Evolutionary conservation across 2,797 vertebrate species (phyloP).

Genomic region (Epinephelus awoara): DNA sequence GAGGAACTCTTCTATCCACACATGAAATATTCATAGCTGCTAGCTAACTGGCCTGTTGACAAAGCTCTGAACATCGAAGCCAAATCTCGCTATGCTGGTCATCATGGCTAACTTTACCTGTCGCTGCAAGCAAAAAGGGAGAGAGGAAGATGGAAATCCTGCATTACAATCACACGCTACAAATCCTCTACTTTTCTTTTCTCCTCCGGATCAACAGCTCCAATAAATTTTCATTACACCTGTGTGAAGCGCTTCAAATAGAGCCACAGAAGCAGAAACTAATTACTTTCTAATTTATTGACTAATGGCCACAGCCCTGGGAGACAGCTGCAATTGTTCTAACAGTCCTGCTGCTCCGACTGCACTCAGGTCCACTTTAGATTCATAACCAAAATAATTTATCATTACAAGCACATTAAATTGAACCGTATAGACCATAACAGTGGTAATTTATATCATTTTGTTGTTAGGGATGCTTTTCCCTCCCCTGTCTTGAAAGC

Average conservation of each 20-base stretch:
- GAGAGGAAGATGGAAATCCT: slow-evolving; percentile 74
- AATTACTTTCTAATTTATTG: slow-evolving; percentile 92
- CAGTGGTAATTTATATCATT: slow-evolving; percentile 88
- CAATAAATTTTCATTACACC: slow-evolving; percentile 90
- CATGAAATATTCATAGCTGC: slow-evolving; percentile 41
- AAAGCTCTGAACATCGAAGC: slow-evolving; percentile 10
- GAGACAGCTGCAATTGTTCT: slow-evolving; percentile 89
- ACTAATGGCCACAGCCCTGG: slow-evolving; percentile 89
- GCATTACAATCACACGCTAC: slow-evolving; percentile 78
- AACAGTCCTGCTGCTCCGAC: slow-evolving; percentile 84
- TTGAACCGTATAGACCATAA: slow-evolving; percentile 90
- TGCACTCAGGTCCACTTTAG: slow-evolving; percentile 86
- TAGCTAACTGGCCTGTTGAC: slow-evolving; percentile 42
- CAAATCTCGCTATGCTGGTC: slow-evolving; percentile 46
- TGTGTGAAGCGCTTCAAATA: slow-evolving; percentile 89
- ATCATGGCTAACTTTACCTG: slow-evolving; percentile 60
- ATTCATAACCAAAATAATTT: slow-evolving; percentile 89
- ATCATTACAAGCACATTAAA: slow-evolving; percentile 92
- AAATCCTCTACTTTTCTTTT: slow-evolving; percentile 83
- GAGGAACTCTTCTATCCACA: slow-evolving; percentile 19
- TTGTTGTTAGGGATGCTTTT: slow-evolving; percentile 80
- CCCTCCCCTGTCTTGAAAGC: slow-evolving; percentile 73
- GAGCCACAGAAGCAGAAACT: slow-evolving; percentile 90
- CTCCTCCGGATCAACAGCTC: slow-evolving; percentile 85
- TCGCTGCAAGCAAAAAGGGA: slow-evolving; percentile 53